Base-by-base conservation (phyloP, 2,797 vertebrate species). In the Myioborus miniatus region DNA sequence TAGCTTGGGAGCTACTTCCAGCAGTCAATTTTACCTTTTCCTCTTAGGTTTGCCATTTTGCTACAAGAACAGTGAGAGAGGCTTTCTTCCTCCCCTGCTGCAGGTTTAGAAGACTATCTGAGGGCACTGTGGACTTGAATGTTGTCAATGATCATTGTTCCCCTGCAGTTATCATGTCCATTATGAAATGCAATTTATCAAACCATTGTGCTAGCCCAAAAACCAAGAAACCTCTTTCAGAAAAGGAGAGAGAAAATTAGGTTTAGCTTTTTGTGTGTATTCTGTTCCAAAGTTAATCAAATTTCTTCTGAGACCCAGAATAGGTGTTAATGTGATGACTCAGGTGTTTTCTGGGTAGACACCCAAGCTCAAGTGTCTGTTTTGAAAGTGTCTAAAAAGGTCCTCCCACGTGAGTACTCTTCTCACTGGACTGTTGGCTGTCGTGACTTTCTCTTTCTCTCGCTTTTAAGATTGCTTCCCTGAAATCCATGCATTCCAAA, bases 11-110 rank as follows among this genome's bases (percentile, higher is more conserved):
- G 17, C 69, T 63, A 7, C 58, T 81, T 83, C 36, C 27, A 72
- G 64, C 11, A 23, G 8, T 59, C 9, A 12, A 0, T 77, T 80
- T 88, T 83, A 20, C 24, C 36, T 36, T 76, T 70, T 53, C 9
- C 9, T 80, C 27, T 85, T 53, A 43, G 29, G 34, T 74, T 55
- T 64, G 18, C 16, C 7, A 8, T 78, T 87, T 83, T 23, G 4
- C 50, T 47, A 53, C 12, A 55, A 12, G n/a, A 24, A 68, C 30
- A 43, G 17, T 39, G 49, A 53, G 46, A 80, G 27, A 46, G 8
- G 12, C 22, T 65, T 90, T 84, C 13, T 47, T 56, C 47, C 36
- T 63, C 15, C 10, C 5, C 21, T 2, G 0, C 15, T 0, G 0
- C 24, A 55, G 55, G 44, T 74, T 52, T 67, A 26, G 41, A 70